Conservation (phyloP, 1,140 invertebrate species). For the Musca domestica region DNA sequence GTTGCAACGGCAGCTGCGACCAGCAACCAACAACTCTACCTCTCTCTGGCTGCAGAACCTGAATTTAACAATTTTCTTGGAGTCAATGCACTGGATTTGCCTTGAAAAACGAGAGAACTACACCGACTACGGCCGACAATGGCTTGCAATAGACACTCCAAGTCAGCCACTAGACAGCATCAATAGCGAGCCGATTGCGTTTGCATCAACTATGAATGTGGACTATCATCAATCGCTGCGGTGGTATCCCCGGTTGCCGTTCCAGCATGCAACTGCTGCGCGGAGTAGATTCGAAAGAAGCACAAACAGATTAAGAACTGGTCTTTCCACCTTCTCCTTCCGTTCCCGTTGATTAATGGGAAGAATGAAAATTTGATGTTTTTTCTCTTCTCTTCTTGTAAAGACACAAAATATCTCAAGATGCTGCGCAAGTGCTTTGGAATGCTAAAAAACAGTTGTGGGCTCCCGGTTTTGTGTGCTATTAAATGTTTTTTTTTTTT, state of each 20-base stretch:
- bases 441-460: constrained; percentile 5
- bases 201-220: not conserved
- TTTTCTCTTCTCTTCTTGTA: not conserved
- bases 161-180: constrained; percentile 1
- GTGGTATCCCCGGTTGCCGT: too few relatives aligned
- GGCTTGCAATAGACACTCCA: not conserved
- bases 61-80: constrained; percentile 8
- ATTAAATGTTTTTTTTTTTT: too few relatives aligned
- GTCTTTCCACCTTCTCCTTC: too few relatives aligned
- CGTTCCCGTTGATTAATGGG: too few relatives aligned
- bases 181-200: not conserved
- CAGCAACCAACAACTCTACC: not conserved
- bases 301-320: too few relatives aligned
- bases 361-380: not conserved
- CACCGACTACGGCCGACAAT: constrained; percentile 6
- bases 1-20: not conserved
- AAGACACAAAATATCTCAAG: not conserved
- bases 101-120: constrained; percentile 26
- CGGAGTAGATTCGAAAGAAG: too few relatives aligned
- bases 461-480: not conserved
- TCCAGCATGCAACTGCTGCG: too few relatives aligned
- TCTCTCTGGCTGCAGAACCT: not conserved
- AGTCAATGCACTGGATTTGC: constrained; percentile 29
- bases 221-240: not conserved
- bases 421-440: constrained; percentile 4